phyloP scores from a whole-genome alignment of 2,113 vertebrate species.

The Nycticorax nycticorax region DNA sequence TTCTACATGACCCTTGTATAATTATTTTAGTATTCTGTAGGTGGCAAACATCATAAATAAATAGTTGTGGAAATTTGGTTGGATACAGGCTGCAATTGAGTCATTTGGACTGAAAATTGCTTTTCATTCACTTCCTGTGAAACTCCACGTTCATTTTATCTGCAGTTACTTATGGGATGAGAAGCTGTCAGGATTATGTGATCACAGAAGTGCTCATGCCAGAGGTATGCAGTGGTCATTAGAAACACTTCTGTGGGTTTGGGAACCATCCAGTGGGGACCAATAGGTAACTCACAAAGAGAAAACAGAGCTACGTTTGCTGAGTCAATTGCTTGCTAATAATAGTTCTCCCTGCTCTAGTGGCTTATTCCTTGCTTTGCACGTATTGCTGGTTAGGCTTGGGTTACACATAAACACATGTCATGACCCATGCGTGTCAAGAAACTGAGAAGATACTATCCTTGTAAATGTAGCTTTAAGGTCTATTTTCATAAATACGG shows the following conservation, averaged over 20 bases:
- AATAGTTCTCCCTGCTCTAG: background rate
- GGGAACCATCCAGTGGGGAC: background rate
- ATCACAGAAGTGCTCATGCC: background rate
- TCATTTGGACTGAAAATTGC: background rate
- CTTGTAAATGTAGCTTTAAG: background rate
- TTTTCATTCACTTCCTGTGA: background rate
- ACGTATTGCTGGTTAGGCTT: background rate
- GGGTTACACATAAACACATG: background rate
- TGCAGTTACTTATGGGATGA: background rate
- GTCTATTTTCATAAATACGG: background rate
- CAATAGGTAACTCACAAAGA: background rate
- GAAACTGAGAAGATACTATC: background rate
- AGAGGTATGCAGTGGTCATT: background rate
- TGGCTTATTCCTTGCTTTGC: background rate
- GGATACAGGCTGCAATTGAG: background rate
- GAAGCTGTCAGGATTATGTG: background rate
- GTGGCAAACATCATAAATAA: background rate
- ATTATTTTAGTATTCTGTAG: background rate
- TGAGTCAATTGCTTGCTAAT: conserved; percentile 2
- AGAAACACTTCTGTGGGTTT: background rate
- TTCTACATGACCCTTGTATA: background rate
- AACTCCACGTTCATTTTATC: background rate
- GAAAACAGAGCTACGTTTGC: background rate
- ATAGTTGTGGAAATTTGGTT: background rate
- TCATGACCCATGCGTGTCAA: background rate